A percentile compares a stretch with the other conserved stretches of the same genome.
phyloP scores from a whole-genome alignment of 2,888 invertebrate genomes.

The Thecophora atra region DNA sequence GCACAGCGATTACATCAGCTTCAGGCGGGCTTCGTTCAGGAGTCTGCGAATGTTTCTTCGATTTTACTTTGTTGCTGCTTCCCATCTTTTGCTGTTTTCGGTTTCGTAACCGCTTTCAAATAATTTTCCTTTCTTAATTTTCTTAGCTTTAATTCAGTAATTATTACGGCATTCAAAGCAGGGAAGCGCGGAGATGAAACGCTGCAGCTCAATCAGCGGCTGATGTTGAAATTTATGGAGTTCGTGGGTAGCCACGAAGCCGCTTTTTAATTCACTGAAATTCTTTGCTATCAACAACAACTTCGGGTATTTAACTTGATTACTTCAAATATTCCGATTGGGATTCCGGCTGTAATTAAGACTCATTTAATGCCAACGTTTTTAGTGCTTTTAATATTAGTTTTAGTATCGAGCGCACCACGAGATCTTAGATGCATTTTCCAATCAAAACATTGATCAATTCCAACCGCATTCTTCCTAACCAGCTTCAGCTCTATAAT shows the following conservation, averaged over 20 bases:
- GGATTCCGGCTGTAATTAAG: too few relatives aligned
- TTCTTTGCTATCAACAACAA: neutral
- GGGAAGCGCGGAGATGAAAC: neutral
- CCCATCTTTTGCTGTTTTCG: neutral
- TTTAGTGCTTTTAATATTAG: too few relatives aligned
- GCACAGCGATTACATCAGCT: constrained; percentile 19
- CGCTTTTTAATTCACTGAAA: neutral
- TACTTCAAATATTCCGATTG: too few relatives aligned
- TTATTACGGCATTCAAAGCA: constrained; percentile 20
- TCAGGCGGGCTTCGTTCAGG: neutral
- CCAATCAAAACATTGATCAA: too few relatives aligned
- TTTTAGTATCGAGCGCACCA: too few relatives aligned
- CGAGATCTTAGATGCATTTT: too few relatives aligned
- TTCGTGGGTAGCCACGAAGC: neutral
- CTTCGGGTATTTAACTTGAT: neutral
- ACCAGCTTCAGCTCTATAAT: too few relatives aligned
- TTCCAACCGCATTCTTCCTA: too few relatives aligned
- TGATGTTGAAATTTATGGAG: neutral
- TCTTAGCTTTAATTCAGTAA: constrained; percentile 6
- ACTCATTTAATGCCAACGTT: too few relatives aligned
- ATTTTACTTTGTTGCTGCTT: constrained; percentile 7
- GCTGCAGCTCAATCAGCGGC: neutral
- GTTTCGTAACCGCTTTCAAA: constrained; percentile 32
- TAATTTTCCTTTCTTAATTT: constrained; percentile 17
- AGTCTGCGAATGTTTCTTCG: neutral